Base-by-base conservation (phyloP, 1,140 invertebrate genomes). In the Diprion similis region DNA sequence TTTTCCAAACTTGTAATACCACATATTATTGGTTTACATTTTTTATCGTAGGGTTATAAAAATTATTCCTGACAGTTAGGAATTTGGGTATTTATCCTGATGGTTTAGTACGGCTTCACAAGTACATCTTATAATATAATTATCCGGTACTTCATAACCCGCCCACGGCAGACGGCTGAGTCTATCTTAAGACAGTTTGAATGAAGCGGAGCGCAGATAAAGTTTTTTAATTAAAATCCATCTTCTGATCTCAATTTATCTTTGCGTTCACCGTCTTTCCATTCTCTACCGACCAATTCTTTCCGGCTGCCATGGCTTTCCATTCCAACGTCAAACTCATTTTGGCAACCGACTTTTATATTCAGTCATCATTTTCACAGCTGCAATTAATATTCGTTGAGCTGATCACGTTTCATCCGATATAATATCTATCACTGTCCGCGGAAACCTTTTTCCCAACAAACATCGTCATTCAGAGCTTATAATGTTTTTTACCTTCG, bases 221-320 rank as follows among this genome's bases (percentile, higher is more conserved):
- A 82, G 79, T 83, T 83, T 84, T 84, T 84, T 82, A 84, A 84
- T 84, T 84, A 84, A 84, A 83, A 82, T 78, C 78, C 66, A 78
- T 78, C 80, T 80, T 82, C 79, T 78, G 82, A 83, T 84, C 83
- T 80, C 81, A 84, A 84, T 84, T 84, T 83, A 82, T 82, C 81
- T 83, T 81, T 81, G 79, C 73, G 71, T 71, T 71, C 6, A 6
- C 51, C 51, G 51, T 72, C 78, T 73, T 70, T 67, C 77, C 75
- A 59, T 59, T 37, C 24, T 37, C 6, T 9, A 59, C n/a, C 51
- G 3, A 8, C 51, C 11, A 17, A 59, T 59, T 59, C 51, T 59
- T 59, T 59, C 51, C 24, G 6, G 24, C 24, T 37, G 11, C 51
- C 7, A 8, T 59, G 51, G 24, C 24, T 37, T 37, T 37, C 51